These are phyloP conservation scores for Drosophila melanosoma DNA, from an alignment of 2,888 invertebrate species.

Conservation along the genomic window DNA sequence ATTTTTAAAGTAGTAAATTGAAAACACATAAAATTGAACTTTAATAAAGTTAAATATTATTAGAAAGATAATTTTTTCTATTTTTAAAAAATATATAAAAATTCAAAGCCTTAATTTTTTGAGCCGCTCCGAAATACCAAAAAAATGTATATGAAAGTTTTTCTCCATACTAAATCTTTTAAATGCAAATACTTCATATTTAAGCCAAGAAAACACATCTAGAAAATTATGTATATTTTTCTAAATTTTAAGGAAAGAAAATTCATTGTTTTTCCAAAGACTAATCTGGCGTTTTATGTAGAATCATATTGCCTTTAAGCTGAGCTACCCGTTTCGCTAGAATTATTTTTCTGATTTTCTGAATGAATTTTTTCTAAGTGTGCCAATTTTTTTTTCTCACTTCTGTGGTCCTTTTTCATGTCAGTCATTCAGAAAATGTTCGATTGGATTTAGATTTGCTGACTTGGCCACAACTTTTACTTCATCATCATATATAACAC, in stretches of 20 bases:
- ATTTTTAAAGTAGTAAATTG: too few relatives aligned
- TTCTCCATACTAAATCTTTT: fast-evolving
- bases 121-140: neutral
- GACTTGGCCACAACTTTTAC: neutral
- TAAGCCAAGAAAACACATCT: neutral
- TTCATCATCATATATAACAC: neutral
- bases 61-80: too few relatives aligned
- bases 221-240: neutral
- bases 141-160: neutral
- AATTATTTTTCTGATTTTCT: neutral
- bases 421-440: neutral
- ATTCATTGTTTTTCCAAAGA: too few relatives aligned
- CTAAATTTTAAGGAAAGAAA: neutral
- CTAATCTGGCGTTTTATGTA: too few relatives aligned
- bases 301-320: too few relatives aligned
- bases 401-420: neutral
- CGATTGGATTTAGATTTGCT: neutral
- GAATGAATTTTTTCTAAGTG: neutral
- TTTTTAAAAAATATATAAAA: neutral
- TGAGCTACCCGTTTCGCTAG: neutral
- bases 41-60: too few relatives aligned
- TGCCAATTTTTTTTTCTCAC: neutral
- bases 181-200: neutral
- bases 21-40: too few relatives aligned
- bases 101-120: neutral